Evolutionary conservation across 2,113 vertebrate species (phyloP).

Genomic region (Dinomys branickii): DNA sequence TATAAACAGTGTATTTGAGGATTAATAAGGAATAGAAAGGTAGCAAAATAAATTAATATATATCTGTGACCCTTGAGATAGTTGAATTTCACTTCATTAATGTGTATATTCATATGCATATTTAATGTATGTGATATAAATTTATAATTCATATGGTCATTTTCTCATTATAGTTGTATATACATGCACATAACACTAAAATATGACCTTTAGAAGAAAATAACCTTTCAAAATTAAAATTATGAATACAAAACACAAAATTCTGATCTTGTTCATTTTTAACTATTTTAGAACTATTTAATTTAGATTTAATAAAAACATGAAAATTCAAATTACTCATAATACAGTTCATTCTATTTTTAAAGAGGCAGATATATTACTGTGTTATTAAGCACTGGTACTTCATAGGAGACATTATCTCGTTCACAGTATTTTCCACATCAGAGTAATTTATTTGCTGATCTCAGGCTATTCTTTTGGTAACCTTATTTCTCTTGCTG

Average conservation of each 20-base stretch:
- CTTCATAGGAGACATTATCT: background rate
- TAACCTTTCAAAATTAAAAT: background rate
- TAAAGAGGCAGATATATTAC: background rate
- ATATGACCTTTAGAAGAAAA: background rate
- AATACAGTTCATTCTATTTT: background rate
- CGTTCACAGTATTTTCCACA: background rate
- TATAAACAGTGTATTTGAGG: background rate
- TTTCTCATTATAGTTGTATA: background rate
- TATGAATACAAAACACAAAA: background rate
- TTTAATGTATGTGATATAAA: background rate
- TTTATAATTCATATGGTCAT: background rate
- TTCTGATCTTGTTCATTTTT: background rate
- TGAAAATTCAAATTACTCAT: background rate
- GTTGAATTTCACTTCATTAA: background rate
- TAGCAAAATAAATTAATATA: background rate
- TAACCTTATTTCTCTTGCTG: constrained; percentile 57
- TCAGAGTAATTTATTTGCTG: background rate
- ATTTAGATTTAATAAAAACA: background rate
- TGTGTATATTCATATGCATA: background rate
- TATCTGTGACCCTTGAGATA: background rate
- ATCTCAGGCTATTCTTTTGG: constrained; percentile 33
- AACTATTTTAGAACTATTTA: too few species aligned
- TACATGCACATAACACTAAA: background rate
- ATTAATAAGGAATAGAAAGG: background rate
- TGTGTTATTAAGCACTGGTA: background rate